Conservation (phyloP, 2,888 invertebrate species). For the Nezara viridula region DNA sequence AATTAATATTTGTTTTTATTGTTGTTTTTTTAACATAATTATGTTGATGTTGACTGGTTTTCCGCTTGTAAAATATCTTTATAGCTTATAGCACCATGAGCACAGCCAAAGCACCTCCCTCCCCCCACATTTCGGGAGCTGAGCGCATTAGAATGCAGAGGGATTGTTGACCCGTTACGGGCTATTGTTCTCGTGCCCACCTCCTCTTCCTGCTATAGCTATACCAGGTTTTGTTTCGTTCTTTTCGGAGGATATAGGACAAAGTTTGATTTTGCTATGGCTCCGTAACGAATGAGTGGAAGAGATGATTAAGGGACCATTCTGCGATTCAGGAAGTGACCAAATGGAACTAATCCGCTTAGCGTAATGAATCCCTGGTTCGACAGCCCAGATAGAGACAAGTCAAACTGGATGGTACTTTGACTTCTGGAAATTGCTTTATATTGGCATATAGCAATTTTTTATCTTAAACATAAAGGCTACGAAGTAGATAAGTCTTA, state of each 20-base stretch:
- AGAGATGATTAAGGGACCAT: neutral
- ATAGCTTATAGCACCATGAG: neutral
- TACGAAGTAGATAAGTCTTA: no score
- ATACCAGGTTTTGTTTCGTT: neutral
- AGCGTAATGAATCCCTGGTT: neutral
- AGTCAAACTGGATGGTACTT: no score
- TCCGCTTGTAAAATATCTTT: no score
- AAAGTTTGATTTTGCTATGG: neutral
- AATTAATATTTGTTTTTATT: no score
- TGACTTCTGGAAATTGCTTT: no score
- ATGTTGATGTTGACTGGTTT: no score
- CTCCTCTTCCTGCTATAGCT: neutral
- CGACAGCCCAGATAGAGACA: neutral
- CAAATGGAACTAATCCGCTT: no score
- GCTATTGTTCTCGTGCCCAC: constrained; percentile 44
- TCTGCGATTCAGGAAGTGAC: neutral
- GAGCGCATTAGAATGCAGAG: constrained; percentile 15
- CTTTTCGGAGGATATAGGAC: neutral
- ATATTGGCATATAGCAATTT: no score
- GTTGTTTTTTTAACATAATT: no score
- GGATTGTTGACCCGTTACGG: constrained; percentile 41
- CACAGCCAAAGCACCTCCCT: neutral
- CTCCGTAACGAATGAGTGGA: neutral
- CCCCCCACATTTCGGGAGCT: constrained; percentile 8
- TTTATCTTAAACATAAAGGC: no score